Evolutionary conservation across 2,888 invertebrate species (phyloP), one percentile per base, ranked within the genome.

Genomic region (Nymphalis polychloros): DNA sequence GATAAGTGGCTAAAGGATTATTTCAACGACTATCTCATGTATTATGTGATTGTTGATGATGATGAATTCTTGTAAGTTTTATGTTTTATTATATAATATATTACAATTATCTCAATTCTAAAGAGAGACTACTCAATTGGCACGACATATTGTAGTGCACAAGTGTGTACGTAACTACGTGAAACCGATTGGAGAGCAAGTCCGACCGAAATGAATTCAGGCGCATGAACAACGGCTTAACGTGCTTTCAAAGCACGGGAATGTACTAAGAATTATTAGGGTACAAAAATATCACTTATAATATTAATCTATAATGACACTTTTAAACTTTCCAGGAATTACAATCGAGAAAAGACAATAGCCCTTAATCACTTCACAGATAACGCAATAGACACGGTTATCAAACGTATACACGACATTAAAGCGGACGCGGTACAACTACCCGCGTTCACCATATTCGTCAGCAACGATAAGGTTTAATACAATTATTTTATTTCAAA

Each of bases 1-100:
- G 83, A 90, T 69, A 73, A 77, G 17, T 92, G 91, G 91, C 63
- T 90, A 17, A 86, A 84, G 68, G 90, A 91, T 75, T 92, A 86
- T 71, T 89, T 90, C 70, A 90, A 90, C 69, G 89, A 92, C 72
- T 85, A 82, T 60, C 76, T 89, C 5, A 80, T 84, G 69, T 80
- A 81, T 49, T 79, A 79, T 50, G 73, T 73, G 5, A 59, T 83
- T 8, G 61, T 76, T 0, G 76, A 75, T n/a, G 70, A 77, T 49
- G 52, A 65, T 0, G 55, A 78, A 69, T 77, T 84, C 46, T 77
- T 79, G 87, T 87, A 73, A 77, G 85, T 80, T 73, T 31, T 79
- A 53, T 8, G 20, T 52, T 10, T 31, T 35, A 20, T 4, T 27
- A 50, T 16, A 35, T 59, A 13, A 69, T 35, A 63, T 20, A 50